phyloP scores from a whole-genome alignment of 2,888 invertebrate species.

The Scaptomyza caliginosa region DNA sequence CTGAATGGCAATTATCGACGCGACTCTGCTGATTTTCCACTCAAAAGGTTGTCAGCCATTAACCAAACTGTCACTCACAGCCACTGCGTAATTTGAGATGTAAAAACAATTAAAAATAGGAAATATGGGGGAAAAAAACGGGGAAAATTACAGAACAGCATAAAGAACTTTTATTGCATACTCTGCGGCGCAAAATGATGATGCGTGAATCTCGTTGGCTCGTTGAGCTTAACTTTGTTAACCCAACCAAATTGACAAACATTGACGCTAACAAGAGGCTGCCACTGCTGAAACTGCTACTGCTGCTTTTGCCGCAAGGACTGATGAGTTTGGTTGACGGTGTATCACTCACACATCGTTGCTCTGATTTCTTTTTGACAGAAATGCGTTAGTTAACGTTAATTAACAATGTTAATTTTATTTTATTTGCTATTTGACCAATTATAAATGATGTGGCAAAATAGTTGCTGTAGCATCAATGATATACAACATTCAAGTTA shows the following conservation, averaged over 20 bases:
- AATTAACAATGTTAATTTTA: constrained; percentile 29
- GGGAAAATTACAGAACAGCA: neutral
- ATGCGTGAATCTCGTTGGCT: constrained; percentile 7
- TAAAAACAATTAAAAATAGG: constrained; percentile 49
- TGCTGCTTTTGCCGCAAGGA: neutral
- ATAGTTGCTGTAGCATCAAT: neutral
- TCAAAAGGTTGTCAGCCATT: constrained; percentile 59
- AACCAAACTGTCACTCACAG: constrained; percentile 54
- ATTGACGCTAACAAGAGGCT: constrained; percentile 40
- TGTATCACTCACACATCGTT: constrained; percentile 39
- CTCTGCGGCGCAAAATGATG: constrained; percentile 21
- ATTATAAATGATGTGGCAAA: constrained; percentile 8
- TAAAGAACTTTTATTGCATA: constrained; percentile 49
- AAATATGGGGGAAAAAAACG: too few species aligned
- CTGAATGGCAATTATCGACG: constrained; percentile 56
- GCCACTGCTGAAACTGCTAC: neutral
- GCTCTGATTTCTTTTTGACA: constrained; percentile 33
- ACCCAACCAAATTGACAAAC: constrained; percentile 48
- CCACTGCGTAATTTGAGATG: constrained; percentile 46
- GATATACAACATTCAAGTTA: neutral
- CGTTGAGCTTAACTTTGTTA: constrained; percentile 36
- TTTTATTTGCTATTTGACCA: neutral
- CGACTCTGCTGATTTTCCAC: constrained; percentile 54
- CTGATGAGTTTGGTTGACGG: constrained; percentile 36
- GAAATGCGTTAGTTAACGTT: constrained; percentile 19